phyloP scores from a whole-genome alignment of 2,888 invertebrate genomes.

The Apeira syringaria region DNA sequence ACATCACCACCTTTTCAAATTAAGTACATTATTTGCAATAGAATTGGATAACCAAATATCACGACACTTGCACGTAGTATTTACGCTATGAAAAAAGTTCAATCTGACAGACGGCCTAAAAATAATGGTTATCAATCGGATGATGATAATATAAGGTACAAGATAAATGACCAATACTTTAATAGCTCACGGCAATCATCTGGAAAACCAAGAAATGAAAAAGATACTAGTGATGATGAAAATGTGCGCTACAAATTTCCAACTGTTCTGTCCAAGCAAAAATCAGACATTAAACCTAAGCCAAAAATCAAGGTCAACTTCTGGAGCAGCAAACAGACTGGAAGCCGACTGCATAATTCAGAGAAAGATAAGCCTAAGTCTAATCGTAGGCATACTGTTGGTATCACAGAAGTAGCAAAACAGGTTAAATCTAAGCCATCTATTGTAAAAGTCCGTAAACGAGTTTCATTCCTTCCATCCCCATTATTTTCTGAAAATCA shows the following conservation, averaged over 20 bases:
- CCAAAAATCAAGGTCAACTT: conserved; percentile 75
- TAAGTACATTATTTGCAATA: not conserved
- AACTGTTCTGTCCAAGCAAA: conserved; percentile 47
- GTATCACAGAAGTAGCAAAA: conserved; percentile 36
- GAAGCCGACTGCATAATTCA: conserved; percentile 49
- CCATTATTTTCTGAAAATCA: conserved; percentile 73
- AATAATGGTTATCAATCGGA: conserved; percentile 69
- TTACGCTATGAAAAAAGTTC: conserved; percentile 50
- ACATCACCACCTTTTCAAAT: too few species aligned
- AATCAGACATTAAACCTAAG: conserved; percentile 57
- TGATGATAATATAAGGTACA: conserved; percentile 71
- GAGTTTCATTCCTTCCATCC: conserved; percentile 72
- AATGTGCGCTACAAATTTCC: conserved; percentile 67
- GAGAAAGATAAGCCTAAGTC: conserved; percentile 44
- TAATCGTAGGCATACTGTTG: conserved; percentile 61
- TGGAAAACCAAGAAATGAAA: conserved; percentile 37
- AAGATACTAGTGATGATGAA: conserved; percentile 54
- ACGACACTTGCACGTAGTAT: too few species aligned
- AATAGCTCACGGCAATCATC: conserved; percentile 46
- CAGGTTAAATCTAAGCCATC: conserved; percentile 50
- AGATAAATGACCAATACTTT: conserved; percentile 60
- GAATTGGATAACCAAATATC: too few species aligned
- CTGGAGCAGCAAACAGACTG: conserved; percentile 67
- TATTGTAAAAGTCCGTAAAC: conserved; percentile 64
- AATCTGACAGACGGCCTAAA: conserved; percentile 42